Base-by-base conservation (phyloP, 2,113 vertebrate species). In the Ceuthmochares aereus region DNA sequence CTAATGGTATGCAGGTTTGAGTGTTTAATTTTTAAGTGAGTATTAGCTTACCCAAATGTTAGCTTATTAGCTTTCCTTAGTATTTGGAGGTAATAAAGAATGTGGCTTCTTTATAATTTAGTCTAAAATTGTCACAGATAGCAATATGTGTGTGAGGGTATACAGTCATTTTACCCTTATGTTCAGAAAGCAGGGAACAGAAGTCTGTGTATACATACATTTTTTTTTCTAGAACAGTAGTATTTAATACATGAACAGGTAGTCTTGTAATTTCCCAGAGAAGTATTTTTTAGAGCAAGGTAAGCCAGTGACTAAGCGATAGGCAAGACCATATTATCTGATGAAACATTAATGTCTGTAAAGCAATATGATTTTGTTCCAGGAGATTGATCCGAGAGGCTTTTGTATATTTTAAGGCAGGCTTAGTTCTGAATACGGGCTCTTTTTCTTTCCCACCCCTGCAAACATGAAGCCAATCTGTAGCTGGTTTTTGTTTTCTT, bases 261-360 rank as follows among this genome's bases (percentile, higher is more conserved):
- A 30, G 36, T 54, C 26, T 60, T 52, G 15, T 30, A 22, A n/a
- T 49, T 23, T 93, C 77, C 37, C 82, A 25, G 8, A n/a, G 62
- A 63, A 36, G 27, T 37, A 3, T 55, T 40, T 49, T 77, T 69
- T 77, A 51, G 64, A 69, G n/a, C 68, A 80, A 47, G 25, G 32
- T 68, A 34, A 68, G 21, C n/a, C 95, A 76, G 63, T 85, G 83
- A 92, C 51, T 90, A 89, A 92, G 91, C 64, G 74, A 21, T 54
- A 89, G 51, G 30, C 40, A 86, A 89, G 72, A 59, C 80, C 6
- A 1, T 77, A 78, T 34, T 79, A 58, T 55, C 72, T 70, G 74
- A 63, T 87, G 78, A 82, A 94, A 84, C 66, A 54, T 82, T 72
- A 34, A 47, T 84, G 47, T 58, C 56, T 77, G 26, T 81, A 67